phyloP scores from a whole-genome alignment of 2,113 vertebrate species.

The Glaucidium brasilianum region DNA sequence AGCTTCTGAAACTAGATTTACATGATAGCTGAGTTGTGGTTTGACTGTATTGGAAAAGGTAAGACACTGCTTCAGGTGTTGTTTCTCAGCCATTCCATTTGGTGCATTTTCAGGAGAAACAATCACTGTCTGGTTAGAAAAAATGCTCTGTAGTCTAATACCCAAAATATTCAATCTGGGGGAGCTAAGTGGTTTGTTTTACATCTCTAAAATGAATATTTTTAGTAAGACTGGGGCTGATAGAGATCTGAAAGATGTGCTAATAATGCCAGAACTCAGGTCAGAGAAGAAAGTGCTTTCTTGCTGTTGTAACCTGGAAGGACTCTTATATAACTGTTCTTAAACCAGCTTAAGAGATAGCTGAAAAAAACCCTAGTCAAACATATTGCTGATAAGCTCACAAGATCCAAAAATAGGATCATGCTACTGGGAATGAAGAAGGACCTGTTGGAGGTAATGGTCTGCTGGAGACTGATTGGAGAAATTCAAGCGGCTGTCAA shows the following conservation, averaged over 20 bases:
- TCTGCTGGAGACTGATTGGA: background rate
- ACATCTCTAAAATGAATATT: background rate
- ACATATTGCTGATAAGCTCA: background rate
- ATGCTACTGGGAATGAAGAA: background rate
- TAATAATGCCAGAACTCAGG: background rate
- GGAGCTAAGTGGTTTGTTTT: background rate
- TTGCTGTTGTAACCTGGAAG: background rate
- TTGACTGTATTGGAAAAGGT: background rate
- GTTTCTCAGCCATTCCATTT: background rate
- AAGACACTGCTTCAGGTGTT: background rate
- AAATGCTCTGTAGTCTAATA: background rate
- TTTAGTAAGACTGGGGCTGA: background rate
- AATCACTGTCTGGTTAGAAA: background rate
- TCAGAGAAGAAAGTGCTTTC: background rate
- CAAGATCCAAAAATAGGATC: background rate
- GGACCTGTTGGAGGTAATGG: background rate
- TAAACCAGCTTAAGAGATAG: background rate
- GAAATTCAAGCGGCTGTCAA: background rate
- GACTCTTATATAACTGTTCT: background rate
- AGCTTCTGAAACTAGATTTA: background rate
- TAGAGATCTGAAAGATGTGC: background rate
- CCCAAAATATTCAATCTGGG: background rate
- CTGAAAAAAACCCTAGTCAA: background rate
- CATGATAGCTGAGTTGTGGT: background rate
- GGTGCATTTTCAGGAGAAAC: background rate